Base-by-base conservation (phyloP, 2,888 invertebrate genomes). In the Euplagia quadripunctaria region DNA sequence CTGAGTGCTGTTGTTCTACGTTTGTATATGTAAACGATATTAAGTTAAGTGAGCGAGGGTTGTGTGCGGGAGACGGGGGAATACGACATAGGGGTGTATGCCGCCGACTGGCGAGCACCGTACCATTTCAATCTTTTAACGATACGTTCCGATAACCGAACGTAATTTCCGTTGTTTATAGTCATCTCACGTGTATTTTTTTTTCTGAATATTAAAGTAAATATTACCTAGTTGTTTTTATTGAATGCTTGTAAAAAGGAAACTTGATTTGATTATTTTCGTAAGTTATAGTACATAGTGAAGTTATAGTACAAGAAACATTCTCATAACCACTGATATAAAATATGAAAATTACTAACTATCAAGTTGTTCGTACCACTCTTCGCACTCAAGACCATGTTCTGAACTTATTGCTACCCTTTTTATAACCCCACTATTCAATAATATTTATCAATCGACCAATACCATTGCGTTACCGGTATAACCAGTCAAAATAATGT, bases 101-200 rank as follows among this genome's bases (percentile, higher is more conserved):
- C 76, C 81, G 77, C 76, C 75, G 64, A 64, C 75, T 14, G 31
- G 61, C 74, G 77, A 75, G 73, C 78, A 74, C 77, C 31, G 64
- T 72, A 78, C 79, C 77, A 68, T 70, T 76, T 78, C 68, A 68
- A 82, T 78, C 75, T 78, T 77, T 79, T 77, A 82, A 82, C 77
- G 79, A 82, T 83, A 82, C 75, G 70, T 68, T 49, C 79, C 75
- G 84, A 82, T 82, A 83, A 80, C 75, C 78, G 75, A 82, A 77
- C 74, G 77, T 76, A 83, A 82, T 82, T 77, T 83, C 82, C 82
- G 84, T 70, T 83, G 77, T 74, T 76, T 73, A 72, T 73, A 74
- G 77, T 72, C 73, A 82, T 82, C 68, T 76, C 70, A 74, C 76
- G 75, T 78, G 74, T 82, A 75, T 81, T 83, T 76, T 83, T 78